Evolutionary conservation across 2,888 invertebrate genomes (phyloP).

Genomic region (Phyllotreta cruciferae): DNA sequence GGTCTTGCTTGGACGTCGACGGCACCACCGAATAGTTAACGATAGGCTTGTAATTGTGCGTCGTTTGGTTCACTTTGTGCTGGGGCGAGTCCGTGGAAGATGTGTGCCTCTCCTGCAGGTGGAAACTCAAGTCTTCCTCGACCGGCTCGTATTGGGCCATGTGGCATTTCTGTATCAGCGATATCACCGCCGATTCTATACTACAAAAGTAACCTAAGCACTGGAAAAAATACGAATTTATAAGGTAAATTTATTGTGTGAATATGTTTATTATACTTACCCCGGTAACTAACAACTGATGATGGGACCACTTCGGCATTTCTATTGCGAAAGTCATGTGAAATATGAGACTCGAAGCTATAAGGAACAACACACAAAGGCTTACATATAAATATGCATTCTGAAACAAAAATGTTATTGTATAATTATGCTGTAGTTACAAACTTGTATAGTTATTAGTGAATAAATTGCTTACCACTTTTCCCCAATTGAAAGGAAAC

Average conservation of each 20-base stretch:
- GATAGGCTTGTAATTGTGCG: slow-evolving; percentile 60
- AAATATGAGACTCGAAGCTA: slow-evolving; percentile 73
- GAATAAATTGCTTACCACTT: slow-evolving; percentile 77
- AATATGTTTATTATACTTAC: too few species aligned
- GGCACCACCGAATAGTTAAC: slow-evolving; percentile 54
- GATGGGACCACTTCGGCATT: slow-evolving; percentile 75
- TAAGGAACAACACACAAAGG: slow-evolving; percentile 74
- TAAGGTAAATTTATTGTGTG: slow-evolving; percentile 7
- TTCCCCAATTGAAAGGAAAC: slow-evolving; percentile 81
- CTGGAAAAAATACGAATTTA: slow-evolving; percentile 54
- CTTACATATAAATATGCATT: slow-evolving; percentile 77
- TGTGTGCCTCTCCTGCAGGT: slow-evolving; percentile 60
- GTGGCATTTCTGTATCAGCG: slow-evolving; percentile 66
- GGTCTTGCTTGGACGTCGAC: slow-evolving; percentile 64
- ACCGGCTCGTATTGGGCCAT: slow-evolving; percentile 68
- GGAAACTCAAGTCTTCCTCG: slow-evolving; percentile 69
- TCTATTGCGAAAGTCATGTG: slow-evolving; percentile 72
- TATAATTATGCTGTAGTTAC: not conserved
- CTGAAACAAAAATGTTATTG: slow-evolving; percentile 58
- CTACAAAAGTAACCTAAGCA: slow-evolving; percentile 69
- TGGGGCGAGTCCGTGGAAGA: slow-evolving; percentile 55
- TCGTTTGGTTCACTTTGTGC: slow-evolving; percentile 57
- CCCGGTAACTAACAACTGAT: slow-evolving; percentile 71
- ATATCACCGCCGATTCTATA: slow-evolving; percentile 66
- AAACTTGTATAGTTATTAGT: slow-evolving; percentile 11